A percentile compares a stretch with the other conserved stretches of the same genome.
phyloP scores from a whole-genome alignment of 2,888 invertebrate species.

The Pterostichus madidus region DNA sequence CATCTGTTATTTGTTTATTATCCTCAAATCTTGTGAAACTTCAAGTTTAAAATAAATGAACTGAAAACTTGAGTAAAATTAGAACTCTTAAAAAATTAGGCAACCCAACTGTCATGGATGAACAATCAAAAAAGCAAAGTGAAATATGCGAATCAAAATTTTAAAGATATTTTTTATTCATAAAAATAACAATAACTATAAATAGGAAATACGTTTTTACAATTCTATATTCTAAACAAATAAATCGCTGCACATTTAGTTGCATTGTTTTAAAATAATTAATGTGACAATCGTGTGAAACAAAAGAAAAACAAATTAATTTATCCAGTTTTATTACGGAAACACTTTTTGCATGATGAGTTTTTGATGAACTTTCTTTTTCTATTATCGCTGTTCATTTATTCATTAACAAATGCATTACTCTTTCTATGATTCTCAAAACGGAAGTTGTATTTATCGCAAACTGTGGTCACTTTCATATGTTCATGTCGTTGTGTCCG shows the following conservation, averaged over 20 bases:
- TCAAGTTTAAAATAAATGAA: slow-evolving; percentile 47
- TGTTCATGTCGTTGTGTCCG: neutral
- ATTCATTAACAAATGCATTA: slow-evolving; percentile 5
- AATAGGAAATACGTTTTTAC: neutral
- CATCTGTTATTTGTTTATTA: slow-evolving; percentile 28
- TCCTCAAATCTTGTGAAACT: slow-evolving; percentile 36
- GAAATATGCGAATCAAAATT: neutral
- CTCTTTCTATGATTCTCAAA: neutral
- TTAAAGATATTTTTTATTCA: no score
- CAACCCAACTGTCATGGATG: slow-evolving; percentile 19
- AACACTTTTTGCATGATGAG: neutral
- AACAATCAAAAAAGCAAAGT: neutral
- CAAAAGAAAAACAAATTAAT: slow-evolving; percentile 3
- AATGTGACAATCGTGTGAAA: slow-evolving; percentile 30
- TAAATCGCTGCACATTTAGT: slow-evolving; percentile 1
- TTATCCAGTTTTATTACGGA: slow-evolving; percentile 34
- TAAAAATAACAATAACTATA: no score
- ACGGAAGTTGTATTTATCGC: slow-evolving; percentile 2
- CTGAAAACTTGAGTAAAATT: slow-evolving; percentile 40
- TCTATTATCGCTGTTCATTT: slow-evolving; percentile 16
- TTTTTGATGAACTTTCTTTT: slow-evolving; percentile 20
- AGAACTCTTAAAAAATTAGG: slow-evolving; percentile 5
- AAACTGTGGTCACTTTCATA: slow-evolving; percentile 9
- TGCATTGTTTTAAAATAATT: neutral
- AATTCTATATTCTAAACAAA: slow-evolving; percentile 12